Base-by-base conservation (phyloP, 1,140 invertebrate species). In the Diuraphis noxia region DNA sequence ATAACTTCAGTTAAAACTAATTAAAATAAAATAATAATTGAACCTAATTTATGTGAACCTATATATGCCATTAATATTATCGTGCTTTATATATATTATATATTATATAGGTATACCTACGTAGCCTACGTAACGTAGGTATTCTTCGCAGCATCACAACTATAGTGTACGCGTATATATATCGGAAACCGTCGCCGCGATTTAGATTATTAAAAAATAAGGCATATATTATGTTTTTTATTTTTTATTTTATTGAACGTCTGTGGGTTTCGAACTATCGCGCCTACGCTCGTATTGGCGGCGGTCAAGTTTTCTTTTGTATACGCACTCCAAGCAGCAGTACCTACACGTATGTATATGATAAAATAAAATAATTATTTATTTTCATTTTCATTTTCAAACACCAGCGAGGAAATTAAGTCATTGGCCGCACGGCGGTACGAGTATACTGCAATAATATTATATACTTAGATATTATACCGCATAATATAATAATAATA, bases 181-280 rank as follows among this genome's bases (percentile, higher is more conserved):
- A 36, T 85, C 81, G 17, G 30, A 46, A 34, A 86, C 84, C 43
- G 34, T 25, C 9, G 10, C 36, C n/a, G 34, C 8, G 23, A 9
- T 52, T 52, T 52, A 34, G 46, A 86, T 86, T 86, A 25, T 43
- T 86, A 19, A 34, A 43, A 21, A 30, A 41, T 5, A 36, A 49
- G 52, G 25, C 34, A 41, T 17, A 3, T 52, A 21, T n/a, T 82
- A 43, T 25, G 17, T 5, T 23, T 10, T 86, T 86, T n/a, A n/a
- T n/a, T n/a, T n/a, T n/a, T n/a, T n/a, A n/a, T n/a, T n/a, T n/a
- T n/a, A n/a, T 86, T 36, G 36, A 25, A 49, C 21, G 84, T 49
- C 43, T 43, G 46, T 38, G 85, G 85, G 46, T 86, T 86, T 86
- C 34, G 21, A 86, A 86, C 46, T 52, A 86, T 86, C 46, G 85